phyloP scores from a whole-genome alignment of 1,140 invertebrate genomes.

The Mactra quadrangularis region DNA sequence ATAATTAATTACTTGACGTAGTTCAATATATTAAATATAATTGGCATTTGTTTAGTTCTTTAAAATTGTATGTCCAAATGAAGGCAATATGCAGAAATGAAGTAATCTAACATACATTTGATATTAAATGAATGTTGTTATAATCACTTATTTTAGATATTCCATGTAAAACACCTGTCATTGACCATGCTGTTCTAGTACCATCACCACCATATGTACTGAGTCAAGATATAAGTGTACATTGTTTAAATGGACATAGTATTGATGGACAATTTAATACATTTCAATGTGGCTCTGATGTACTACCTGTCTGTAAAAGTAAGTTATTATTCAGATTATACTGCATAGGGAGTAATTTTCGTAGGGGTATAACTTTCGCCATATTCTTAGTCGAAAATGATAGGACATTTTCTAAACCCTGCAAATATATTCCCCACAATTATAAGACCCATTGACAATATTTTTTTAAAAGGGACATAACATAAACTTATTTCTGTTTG shows the following conservation, averaged over 20 bases:
- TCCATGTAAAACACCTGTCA: slow-evolving; percentile 28
- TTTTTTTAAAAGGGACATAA: background rate
- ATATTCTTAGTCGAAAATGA: background rate
- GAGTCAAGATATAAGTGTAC: background rate
- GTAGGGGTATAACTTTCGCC: no score
- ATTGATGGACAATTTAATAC: background rate
- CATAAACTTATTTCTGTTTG: background rate
- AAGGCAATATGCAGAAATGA: no score
- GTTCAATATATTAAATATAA: no score
- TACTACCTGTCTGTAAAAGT: slow-evolving; percentile 22
- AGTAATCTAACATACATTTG: no score
- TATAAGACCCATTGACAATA: background rate
- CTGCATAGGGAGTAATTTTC: no score
- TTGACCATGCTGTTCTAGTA: slow-evolving; percentile 13
- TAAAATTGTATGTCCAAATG: no score
- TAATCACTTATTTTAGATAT: slow-evolving; percentile 7
- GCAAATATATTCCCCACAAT: background rate
- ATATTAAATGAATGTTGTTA: no score
- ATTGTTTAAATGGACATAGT: slow-evolving; percentile 22
- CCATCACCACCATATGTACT: background rate
- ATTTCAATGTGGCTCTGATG: background rate
- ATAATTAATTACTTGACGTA: no score
- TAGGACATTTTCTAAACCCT: background rate
- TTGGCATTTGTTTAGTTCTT: no score
- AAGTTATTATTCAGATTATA: no score